A percentile compares a stretch with the other conserved stretches of the same genome.
These are phyloP conservation scores for Pollimyrus isidori DNA, from an alignment of 2,113 vertebrate genomes.

Conservation along the genomic window DNA sequence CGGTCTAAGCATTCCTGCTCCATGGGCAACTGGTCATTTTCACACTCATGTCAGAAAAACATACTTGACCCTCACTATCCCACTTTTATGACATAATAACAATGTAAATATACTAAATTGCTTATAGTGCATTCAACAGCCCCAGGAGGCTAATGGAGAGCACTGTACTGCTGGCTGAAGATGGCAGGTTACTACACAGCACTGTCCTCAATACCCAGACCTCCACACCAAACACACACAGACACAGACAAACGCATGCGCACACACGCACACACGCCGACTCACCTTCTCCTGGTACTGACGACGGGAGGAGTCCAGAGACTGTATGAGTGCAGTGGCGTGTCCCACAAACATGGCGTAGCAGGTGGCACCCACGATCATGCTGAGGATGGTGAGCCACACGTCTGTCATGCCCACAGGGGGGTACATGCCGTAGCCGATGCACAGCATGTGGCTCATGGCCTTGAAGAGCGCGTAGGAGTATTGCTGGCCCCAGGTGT, in stretches of 20 bases:
- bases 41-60: background rate
- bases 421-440: slow-evolving; percentile 91
- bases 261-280: background rate
- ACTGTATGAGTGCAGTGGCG: slow-evolving; percentile 95
- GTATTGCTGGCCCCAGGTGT: slow-evolving; percentile 97
- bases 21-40: background rate
- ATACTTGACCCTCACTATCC: background rate
- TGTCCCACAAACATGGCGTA: slow-evolving; percentile 99
- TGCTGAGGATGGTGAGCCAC: slow-evolving; percentile 98
- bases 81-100: background rate
- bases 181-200: slow-evolving; percentile 45
- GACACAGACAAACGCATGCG: background rate
- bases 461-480: slow-evolving; percentile 97
- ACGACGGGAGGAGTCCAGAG: slow-evolving; percentile 90
- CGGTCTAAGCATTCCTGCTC: background rate
- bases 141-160: background rate
- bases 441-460: slow-evolving; percentile 99
- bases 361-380: slow-evolving; percentile 97
- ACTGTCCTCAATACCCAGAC: slow-evolving; percentile 73
- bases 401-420: slow-evolving; percentile 92
- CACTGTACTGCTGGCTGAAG: background rate
- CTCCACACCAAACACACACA: background rate
- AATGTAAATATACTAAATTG: background rate
- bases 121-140: background rate
- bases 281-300: slow-evolving; percentile 98